These are phyloP conservation scores for Coelopa frigida DNA, from an alignment of 1,140 invertebrate genomes.

Conservation along the genomic window DNA sequence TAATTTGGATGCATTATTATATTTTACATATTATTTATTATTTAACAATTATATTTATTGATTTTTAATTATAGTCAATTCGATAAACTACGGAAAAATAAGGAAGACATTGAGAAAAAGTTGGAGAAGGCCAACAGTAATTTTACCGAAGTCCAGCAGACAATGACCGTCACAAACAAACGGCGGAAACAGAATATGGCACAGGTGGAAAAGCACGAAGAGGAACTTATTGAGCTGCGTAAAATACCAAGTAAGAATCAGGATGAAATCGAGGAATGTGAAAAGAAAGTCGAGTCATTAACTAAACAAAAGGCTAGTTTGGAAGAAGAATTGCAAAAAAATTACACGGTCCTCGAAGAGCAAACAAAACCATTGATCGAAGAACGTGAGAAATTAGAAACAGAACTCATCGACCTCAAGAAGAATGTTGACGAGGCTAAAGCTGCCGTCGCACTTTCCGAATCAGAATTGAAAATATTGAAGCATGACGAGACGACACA, in stretches of 20 bases:
- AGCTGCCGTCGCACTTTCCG: conserved; percentile 64
- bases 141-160: conserved; percentile 55
- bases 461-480: conserved; percentile 77
- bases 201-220: conserved; percentile 54
- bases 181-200: conserved; percentile 60
- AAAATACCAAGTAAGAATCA: conserved; percentile 63
- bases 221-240: conserved; percentile 56
- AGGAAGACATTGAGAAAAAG: conserved; percentile 52
- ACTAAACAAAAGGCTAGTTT: conserved; percentile 48
- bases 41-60: no score
- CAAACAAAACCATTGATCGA: conserved; percentile 58
- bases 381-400: conserved; percentile 58
- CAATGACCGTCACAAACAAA: conserved; percentile 55
- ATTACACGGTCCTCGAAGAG: conserved; percentile 49
- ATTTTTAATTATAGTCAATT: no score
- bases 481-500: conserved; percentile 69
- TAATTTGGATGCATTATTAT: no score
- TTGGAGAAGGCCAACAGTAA: conserved; percentile 50
- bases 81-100: conserved; percentile 50
- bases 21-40: no score
- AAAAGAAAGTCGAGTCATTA: conserved; percentile 51
- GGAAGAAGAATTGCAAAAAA: conserved; percentile 54
- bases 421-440: conserved; percentile 67
- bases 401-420: conserved; percentile 60
- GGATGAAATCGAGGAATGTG: conserved; percentile 64